A percentile compares a stretch with the other conserved stretches of the same genome.
phyloP scores from a whole-genome alignment of 2,888 invertebrate species.

The Chalcosyrphus nemorum region DNA sequence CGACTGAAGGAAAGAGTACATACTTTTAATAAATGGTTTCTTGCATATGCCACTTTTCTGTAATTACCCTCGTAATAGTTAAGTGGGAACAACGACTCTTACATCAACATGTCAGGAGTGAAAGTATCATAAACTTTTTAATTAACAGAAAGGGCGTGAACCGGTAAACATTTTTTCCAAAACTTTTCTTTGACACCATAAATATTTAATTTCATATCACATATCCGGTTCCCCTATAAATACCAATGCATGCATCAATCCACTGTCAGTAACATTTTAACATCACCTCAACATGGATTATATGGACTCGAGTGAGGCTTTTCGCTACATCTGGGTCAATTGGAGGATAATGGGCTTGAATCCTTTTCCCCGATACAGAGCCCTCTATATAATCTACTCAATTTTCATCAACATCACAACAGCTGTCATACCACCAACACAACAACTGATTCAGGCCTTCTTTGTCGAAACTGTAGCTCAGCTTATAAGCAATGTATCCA shows the following conservation, averaged over 20 bases:
- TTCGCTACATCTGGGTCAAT: slow-evolving; percentile 72
- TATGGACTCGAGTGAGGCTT: slow-evolving; percentile 67
- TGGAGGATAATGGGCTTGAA: slow-evolving; percentile 72
- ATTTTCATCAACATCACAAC: slow-evolving; percentile 34
- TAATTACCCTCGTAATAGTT: too few species aligned
- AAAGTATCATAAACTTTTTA: not conserved
- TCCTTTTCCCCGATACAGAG: slow-evolving; percentile 32
- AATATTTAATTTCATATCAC: not conserved
- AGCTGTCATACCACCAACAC: slow-evolving; percentile 45
- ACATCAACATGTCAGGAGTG: too few species aligned
- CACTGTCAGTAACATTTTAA: not conserved
- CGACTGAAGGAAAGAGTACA: too few species aligned
- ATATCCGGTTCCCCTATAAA: not conserved
- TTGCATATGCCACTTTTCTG: too few species aligned
- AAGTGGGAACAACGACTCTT: too few species aligned
- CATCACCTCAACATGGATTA: slow-evolving; percentile 15
- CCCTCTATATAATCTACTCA: slow-evolving; percentile 63
- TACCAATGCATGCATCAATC: not conserved
- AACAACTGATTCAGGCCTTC: slow-evolving; percentile 45
- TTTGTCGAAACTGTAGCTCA: slow-evolving; percentile 47
- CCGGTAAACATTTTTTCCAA: not conserved
- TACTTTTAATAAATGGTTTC: too few species aligned
- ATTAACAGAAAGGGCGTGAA: not conserved
- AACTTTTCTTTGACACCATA: not conserved
- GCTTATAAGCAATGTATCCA: slow-evolving; percentile 66